Base-by-base conservation (phyloP, 2,113 vertebrate genomes). In the Steatornis caripensis region DNA sequence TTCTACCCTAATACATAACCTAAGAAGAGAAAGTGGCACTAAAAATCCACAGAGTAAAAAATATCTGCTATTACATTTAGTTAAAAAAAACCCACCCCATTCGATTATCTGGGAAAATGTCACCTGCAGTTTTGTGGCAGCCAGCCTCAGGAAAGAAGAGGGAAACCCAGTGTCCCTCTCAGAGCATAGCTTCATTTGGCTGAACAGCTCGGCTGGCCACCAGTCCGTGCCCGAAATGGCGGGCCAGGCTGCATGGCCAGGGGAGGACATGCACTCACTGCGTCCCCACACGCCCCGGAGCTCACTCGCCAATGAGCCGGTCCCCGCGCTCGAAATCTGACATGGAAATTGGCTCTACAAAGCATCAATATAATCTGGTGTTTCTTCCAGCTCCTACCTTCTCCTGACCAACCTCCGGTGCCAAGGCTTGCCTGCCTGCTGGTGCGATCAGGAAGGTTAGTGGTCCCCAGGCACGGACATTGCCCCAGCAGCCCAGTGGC, bases 221-320 rank as follows among this genome's bases (percentile, higher is more conserved):
- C 2, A 4, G 20, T 14, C n/a, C 4, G 2, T 34, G 34, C 34
- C 71, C n/a, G 58, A 37, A 22, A 3, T 0, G 1, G n/a, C 2
- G 3, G 70, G 34, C 66, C 32, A 66, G 57, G 58, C 53, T 72
- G 29, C 24, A 1, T 0, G 5, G 48, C 48, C 48, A 20, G 20
- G 30, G 36, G 15, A 49, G 16, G 9, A 32, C 34, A 29, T 6
- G 2, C 5, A 2, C n/a, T 12, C 26, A 13, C 18, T 0, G 0
- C 1, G 2, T 55, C 62, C 49, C 18, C 43, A 23, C 0, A 1
- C 3, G 0, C 23, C 66, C 43, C 5, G 2, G 5, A 37, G 39
- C 9, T 64, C 6, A 0, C 18, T 76, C 0, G 0, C 4, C 55
- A 77, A n/a, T 76, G 6, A 43, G 10, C 20, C 2, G 1, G 14